Base-by-base conservation (phyloP, 2,113 vertebrate species). In the Chloebia gouldiae region DNA sequence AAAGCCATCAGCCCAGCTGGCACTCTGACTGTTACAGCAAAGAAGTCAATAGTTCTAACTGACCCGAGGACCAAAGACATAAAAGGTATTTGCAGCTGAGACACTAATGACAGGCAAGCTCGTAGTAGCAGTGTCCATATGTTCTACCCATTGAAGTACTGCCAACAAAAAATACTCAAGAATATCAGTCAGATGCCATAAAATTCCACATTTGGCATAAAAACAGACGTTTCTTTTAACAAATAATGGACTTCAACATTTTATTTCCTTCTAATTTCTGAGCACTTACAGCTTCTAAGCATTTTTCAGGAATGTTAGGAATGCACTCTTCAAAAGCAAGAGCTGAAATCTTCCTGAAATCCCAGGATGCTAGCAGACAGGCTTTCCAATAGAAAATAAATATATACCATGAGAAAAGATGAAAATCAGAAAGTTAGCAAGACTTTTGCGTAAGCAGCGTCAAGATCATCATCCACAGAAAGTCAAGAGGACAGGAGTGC, bases 1-100 rank as follows among this genome's bases (percentile, higher is more conserved):
- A 82, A 59, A 95, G 90, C 66, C 92, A 83, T 77, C 81, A 63
- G 85, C 85, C 93, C 95, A 95, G 93, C 94, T 94, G 93, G 93
- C 84, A 94, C 63, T 42, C 84, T 79, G 70, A 77, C 78, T 94
- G 63, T 37, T 91, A 63, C 39, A 82, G 92, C 39, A 63, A 54
- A 82, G 75, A 61, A 95, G 81, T 77, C 79, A 90, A 65, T 65
- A 69, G 53, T 56, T 82, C 71, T 76, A 30, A 50, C 57, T 90
- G 94, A 93, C 88, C 92, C 6, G 18, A 83, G 80, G 82, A 90
- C 33, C 72, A 91, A 51, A 84, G 64, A 92, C 91, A 94, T 53
- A 50, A 80, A 87, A 87, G 87, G 95, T 76, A 85, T 72, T 77
- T 84, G 88, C 88, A 81, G 86, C 82, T 0, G 45, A 96, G 93